Conservation (phyloP, 2,113 vertebrate species). For the Oncorhynchus keta region DNA sequence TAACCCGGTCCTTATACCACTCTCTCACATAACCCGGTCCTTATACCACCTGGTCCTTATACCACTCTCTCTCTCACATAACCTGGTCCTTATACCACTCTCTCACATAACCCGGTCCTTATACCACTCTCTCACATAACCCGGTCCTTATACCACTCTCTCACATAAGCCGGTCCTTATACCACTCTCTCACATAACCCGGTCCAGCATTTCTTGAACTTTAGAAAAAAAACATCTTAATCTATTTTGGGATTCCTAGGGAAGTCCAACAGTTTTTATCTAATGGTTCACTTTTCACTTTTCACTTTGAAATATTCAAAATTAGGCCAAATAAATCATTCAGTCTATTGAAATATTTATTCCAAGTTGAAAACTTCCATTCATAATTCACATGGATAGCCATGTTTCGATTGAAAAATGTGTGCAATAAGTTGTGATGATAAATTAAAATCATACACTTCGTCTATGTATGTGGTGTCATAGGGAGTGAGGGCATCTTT, state of each 20-base stretch:
- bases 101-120: no score
- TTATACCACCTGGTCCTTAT: no score
- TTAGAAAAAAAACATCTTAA: background rate
- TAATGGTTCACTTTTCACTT: constrained; percentile 14
- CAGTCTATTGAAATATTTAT: constrained; percentile 18
- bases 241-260: background rate
- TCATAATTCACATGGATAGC: constrained; percentile 1
- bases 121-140: no score
- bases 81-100: no score
- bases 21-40: no score
- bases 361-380: background rate
- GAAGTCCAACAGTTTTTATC: background rate
- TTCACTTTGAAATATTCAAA: constrained; percentile 19
- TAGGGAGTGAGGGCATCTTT: background rate
- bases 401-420: background rate
- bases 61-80: no score
- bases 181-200: no score
- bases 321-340: constrained; percentile 21
- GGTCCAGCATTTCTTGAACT: no score
- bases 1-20: no score
- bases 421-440: background rate
- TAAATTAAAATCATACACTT: background rate
- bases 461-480: background rate
- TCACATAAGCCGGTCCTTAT: no score
- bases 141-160: no score